Conservation (phyloP, 2,797 vertebrate species). For the Manis crassicaudata region DNA sequence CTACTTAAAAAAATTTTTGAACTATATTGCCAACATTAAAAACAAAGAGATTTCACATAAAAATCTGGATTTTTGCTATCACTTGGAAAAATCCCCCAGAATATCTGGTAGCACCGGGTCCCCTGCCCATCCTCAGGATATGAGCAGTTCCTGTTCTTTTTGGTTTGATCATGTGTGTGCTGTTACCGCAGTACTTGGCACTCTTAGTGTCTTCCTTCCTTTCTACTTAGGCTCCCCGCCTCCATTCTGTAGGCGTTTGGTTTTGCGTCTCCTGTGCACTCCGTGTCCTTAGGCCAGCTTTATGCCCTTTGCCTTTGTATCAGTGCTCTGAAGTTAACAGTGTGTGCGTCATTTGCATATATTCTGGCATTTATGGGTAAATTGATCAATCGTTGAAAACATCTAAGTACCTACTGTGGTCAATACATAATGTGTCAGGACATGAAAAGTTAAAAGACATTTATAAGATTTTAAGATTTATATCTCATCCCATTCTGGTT, state of each 20-base stretch:
- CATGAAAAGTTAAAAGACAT: neutral
- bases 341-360: neutral
- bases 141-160: neutral
- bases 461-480: neutral
- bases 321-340: neutral
- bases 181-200: neutral
- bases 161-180: neutral
- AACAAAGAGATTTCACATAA: neutral
- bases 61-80: conserved; percentile 1
- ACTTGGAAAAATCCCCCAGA: neutral
- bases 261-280: neutral
- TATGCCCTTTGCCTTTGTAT: neutral
- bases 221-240: neutral
- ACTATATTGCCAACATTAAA: neutral
- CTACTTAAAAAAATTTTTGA: neutral
- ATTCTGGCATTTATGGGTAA: conserved; percentile 3
- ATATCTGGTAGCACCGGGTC: neutral
- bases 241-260: neutral
- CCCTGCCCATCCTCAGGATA: neutral
- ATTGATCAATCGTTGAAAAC: neutral
- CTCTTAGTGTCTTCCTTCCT: neutral
- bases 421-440: neutral
- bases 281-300: neutral
- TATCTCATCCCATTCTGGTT: neutral
- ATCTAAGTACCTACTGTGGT: neutral